Conservation (phyloP, 2,888 invertebrate genomes). For the Dryobota labecula region DNA sequence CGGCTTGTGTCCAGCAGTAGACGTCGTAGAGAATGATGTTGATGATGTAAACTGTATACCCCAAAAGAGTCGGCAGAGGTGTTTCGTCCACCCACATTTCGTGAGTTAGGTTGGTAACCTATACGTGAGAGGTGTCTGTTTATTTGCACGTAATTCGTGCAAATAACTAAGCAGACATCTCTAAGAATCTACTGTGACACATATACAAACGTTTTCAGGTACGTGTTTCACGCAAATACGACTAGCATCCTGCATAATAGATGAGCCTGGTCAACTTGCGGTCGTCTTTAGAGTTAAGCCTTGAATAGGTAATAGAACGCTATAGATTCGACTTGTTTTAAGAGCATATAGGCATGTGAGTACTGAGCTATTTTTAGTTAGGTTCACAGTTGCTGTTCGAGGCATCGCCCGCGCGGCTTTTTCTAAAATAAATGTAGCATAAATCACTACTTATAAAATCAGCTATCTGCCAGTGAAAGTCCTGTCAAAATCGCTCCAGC, state of each 20-base stretch:
- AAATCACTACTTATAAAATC: too few species aligned
- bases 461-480: too few species aligned
- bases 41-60: neutral
- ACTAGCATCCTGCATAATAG: constrained; percentile 31
- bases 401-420: too few species aligned
- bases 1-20: too few species aligned
- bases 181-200: constrained; percentile 6
- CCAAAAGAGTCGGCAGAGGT: neutral
- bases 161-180: constrained; percentile 12
- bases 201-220: constrained; percentile 13
- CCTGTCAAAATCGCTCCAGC: too few species aligned
- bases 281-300: constrained; percentile 39
- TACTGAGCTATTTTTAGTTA: neutral
- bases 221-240: constrained; percentile 21
- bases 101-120: neutral
- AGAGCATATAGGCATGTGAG: neutral
- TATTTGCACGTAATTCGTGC: neutral
- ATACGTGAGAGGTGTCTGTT: too few species aligned
- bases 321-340: constrained; percentile 15
- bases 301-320: constrained; percentile 29
- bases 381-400: too few species aligned
- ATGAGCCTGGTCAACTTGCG: constrained; percentile 40
- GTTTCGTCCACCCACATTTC: neutral
- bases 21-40: too few species aligned
- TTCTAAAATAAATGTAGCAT: too few species aligned